These are phyloP conservation scores for Rhopalosiphum padi DNA, from an alignment of 1,140 invertebrate genomes.

Conservation along the genomic window DNA sequence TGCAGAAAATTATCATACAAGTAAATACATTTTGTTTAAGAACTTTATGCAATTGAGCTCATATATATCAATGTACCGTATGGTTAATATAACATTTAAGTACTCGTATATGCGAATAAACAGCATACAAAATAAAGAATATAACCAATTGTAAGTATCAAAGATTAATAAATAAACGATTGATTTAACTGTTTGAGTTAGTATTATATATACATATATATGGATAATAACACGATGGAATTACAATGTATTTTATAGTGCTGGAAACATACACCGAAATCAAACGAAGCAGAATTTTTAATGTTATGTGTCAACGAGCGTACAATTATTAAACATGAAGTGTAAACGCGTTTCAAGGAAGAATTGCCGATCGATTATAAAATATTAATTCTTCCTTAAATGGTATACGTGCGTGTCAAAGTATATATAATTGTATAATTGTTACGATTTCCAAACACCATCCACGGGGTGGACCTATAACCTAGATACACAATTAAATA, in stretches of 20 bases:
- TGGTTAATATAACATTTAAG: background rate
- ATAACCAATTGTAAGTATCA: background rate
- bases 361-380: conserved; percentile 19
- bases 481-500: background rate
- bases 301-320: too few relatives aligned
- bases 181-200: background rate
- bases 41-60: background rate
- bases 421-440: background rate
- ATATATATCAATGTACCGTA: background rate
- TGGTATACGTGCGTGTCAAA: background rate
- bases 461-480: background rate
- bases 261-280: background rate
- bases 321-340: too few relatives aligned
- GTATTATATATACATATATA: background rate
- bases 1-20: background rate
- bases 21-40: background rate
- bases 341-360: conserved; percentile 2
- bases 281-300: background rate
- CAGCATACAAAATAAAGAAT: background rate
- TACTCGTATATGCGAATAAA: background rate
- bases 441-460: background rate
- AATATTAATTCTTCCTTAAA: conserved; percentile 39
- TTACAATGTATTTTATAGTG: too few relatives aligned
- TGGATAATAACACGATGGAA: background rate
- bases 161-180: background rate